Base-by-base conservation (phyloP, 2,888 invertebrate species). In the Tanypteryx hageni region DNA sequence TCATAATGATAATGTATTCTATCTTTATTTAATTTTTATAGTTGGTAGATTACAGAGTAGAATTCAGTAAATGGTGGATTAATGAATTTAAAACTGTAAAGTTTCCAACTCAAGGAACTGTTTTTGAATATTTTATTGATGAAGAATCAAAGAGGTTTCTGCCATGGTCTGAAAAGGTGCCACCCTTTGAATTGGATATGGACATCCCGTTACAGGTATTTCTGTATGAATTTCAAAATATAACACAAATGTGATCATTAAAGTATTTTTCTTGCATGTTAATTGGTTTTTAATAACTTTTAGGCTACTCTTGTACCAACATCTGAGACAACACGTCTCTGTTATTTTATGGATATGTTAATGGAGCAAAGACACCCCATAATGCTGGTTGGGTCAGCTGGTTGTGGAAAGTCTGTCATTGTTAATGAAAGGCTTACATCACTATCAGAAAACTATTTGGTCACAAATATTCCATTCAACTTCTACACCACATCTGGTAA, bases 11-110 rank as follows among this genome's bases (percentile, higher is more conserved):
- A 44, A 44, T 44, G 1, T 44, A 44, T 92, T 64, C 5, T n/a
- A n/a, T 44, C 61, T 57, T 14, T 16, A 92, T 76, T 91, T 92
- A 9, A 56, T 84, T 61, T 86, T 93, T 93, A 11, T 97, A 98
- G 96, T 95, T 98, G 82, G 96, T 98, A 7, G 99, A 99, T 95
- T 98, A 99, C 97, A 96, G 99, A 11, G 68, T 97, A 93, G 99
- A 99, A 94, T 99, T 99, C 95, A 98, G 98, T 94, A 99, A 98
- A 95, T 99, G 99, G 99, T 99, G 98, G 96, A 96, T 96, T 31
- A 98, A 97, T 93, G 99, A 99, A 95, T 99, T 99, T 95, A 99
- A 98, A 95, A 96, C 97, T 0, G 96, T 99, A 57, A 98, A 98
- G 95, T 99, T 99, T 95, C 99, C 99, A 0, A 94, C 96, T 0